Conservation (phyloP, 2,888 invertebrate species). For the Watsonalla cultraria region DNA sequence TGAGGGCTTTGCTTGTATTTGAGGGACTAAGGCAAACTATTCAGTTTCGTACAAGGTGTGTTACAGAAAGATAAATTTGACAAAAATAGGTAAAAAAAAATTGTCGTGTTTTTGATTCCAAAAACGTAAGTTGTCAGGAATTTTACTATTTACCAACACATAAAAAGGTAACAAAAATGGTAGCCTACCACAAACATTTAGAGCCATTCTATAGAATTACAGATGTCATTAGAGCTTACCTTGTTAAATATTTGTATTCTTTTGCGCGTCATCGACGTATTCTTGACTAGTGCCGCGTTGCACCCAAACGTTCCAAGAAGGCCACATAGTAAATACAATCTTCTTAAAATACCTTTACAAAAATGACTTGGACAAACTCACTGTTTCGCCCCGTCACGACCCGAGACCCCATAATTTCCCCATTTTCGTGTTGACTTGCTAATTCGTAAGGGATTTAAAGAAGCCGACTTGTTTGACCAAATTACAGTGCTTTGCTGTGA, state of each 20-base stretch:
- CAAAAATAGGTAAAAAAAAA: background rate
- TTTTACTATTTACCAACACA: constrained; percentile 28
- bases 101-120: background rate
- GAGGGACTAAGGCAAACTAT: too few relatives aligned
- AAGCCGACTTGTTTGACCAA: constrained; percentile 26
- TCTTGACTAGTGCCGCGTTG: constrained; percentile 53
- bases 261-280: constrained; percentile 27
- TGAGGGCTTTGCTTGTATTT: too few relatives aligned
- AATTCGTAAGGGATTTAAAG: constrained; percentile 44
- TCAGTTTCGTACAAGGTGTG: too few relatives aligned
- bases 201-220: constrained; percentile 56
- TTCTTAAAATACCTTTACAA: constrained; percentile 39
- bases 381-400: constrained; percentile 47
- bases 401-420: constrained; percentile 32
- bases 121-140: constrained; percentile 10
- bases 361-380: constrained; percentile 42
- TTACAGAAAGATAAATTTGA: too few relatives aligned
- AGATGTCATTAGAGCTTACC: constrained; percentile 49
- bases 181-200: constrained; percentile 26
- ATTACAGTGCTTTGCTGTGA: constrained; percentile 17
- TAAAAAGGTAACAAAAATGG: constrained; percentile 31
- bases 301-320: constrained; percentile 56
- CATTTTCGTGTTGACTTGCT: constrained; percentile 40
- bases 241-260: constrained; percentile 47
- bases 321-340: constrained; percentile 51